A percentile compares a stretch with the other conserved stretches of the same genome.
Conservation (phyloP, 2,113 vertebrate species). For the Ammospiza caudacuta region DNA sequence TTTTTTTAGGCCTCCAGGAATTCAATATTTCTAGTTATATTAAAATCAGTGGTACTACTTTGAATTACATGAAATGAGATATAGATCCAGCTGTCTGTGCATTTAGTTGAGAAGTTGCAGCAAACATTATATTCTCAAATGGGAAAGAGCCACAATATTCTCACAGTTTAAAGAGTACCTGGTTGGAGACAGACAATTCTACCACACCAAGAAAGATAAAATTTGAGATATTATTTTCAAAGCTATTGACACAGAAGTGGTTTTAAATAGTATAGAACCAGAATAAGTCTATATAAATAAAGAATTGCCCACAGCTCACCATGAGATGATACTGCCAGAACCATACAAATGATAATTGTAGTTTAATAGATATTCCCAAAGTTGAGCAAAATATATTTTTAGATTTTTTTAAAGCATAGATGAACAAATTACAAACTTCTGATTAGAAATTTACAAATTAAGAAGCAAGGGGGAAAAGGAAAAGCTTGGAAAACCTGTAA, state of each 20-base stretch:
- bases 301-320: not conserved
- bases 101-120: not conserved
- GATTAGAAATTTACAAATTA: not conserved
- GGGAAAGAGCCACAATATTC: fast-evolving
- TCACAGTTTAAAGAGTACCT: not conserved
- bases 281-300: not conserved
- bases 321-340: not conserved
- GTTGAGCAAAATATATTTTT: not conserved
- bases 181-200: not conserved
- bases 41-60: not conserved
- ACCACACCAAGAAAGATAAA: not conserved
- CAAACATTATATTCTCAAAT: not conserved
- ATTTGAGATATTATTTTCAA: not conserved
- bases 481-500: not conserved
- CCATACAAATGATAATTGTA: not conserved
- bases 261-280: not conserved
- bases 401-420: not conserved
- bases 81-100: fast-evolving
- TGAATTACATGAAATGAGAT: not conserved
- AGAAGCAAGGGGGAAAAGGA: fast-evolving
- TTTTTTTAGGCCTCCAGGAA: not conserved
- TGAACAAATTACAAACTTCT: not conserved
- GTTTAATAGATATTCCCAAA: not conserved
- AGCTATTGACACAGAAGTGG: not conserved
- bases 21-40: not conserved